Base-by-base conservation (phyloP, 2,797 vertebrate species). In the Falco peregrinus region DNA sequence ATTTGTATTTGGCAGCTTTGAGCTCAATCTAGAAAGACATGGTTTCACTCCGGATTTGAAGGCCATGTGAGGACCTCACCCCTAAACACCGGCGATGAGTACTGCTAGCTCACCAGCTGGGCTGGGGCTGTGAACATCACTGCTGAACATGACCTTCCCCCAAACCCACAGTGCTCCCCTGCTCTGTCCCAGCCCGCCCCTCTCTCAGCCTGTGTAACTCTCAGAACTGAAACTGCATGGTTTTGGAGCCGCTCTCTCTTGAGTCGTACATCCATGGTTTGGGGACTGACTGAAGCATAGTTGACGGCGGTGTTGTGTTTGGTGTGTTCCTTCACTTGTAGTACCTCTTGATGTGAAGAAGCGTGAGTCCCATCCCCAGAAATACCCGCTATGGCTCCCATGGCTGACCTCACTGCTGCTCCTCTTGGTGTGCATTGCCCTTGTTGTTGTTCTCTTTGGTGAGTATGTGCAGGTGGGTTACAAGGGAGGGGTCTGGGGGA, bases 381-480 rank as follows among this genome's bases (percentile, higher is more conserved):
- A 93, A 64, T 95, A 57, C 22, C 80, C 77, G 0, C 25, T 13
- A 5, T 96, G 94, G 90, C 86, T 96, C 48, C 88, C 92, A 0
- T 96, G 96, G 96, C 60, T 96, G 65, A 92, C 86, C 22, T 96
- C 95, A 24, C 20, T 95, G 80, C 64, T 96, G 45, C 80, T 96
- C 3, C 16, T 96, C 65, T 68, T 93, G 73, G 65, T 64, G n/a
- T 96, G 94, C 83, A 11, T 92, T 71, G 90, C 48, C 53, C 90
- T 96, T 31, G 7, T 39, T 13, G 8, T 43, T 3, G 0, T 11
- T 60, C 39, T 95, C 33, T 11, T 95, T 2, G 57, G 96, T 96
- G 69, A 96, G 95, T 96, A 95, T 64, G 37, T 53, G 28, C 61
- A 71, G 53, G 25, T 31, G 68, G 39, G 24, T 48, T 59, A 51